A percentile compares a stretch with the other conserved stretches of the same genome.
These are phyloP conservation scores for Rynchops niger DNA, from an alignment of 2,113 vertebrate genomes.

Conservation along the genomic window DNA sequence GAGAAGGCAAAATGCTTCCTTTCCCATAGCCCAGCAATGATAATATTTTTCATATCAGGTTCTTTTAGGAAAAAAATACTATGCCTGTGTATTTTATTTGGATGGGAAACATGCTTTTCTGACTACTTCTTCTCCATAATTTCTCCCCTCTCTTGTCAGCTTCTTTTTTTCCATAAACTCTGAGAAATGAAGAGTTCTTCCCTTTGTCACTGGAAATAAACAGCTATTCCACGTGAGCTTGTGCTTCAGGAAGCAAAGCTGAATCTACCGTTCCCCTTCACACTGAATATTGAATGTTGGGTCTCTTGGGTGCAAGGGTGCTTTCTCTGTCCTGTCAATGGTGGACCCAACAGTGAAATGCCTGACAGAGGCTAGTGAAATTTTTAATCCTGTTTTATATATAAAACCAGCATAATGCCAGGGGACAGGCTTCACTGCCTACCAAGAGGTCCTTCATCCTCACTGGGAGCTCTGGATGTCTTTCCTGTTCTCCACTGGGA, in stretches of 20 bases:
- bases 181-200: neutral
- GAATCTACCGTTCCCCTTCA: neutral
- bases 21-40: neutral
- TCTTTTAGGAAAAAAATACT: neutral
- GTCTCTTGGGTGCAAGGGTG: neutral
- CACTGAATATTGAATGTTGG: neutral
- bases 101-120: neutral
- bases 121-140: neutral
- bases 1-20: conserved; percentile 17
- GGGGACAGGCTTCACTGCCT: neutral
- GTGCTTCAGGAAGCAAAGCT: neutral
- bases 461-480: neutral
- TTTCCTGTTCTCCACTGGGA: neutral
- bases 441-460: neutral
- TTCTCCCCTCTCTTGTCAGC: neutral
- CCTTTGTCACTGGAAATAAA: neutral
- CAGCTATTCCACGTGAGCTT: accelerated
- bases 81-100: neutral
- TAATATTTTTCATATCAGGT: conserved; percentile 1
- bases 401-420: neutral
- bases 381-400: neutral
- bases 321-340: neutral
- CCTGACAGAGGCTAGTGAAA: neutral
- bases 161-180: neutral
- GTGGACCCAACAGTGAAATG: neutral